A percentile compares a stretch with the other conserved stretches of the same genome.
phyloP scores from a whole-genome alignment of 2,888 invertebrate genomes.

The Sphaerolaimus hirsutus region DNA sequence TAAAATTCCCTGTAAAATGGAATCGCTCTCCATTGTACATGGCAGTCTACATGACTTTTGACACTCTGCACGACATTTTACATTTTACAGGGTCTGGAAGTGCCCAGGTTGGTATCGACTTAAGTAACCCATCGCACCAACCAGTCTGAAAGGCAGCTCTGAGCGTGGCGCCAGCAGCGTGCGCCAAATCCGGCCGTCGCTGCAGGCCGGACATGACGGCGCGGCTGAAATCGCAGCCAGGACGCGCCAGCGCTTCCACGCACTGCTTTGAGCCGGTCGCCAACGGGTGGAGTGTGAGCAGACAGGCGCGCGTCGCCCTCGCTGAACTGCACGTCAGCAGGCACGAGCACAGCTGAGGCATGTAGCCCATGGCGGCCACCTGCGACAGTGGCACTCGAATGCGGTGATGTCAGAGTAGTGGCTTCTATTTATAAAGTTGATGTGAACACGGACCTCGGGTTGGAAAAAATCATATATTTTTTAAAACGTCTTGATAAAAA shows the following conservation, averaged over 20 bases:
- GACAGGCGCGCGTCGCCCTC: constrained; percentile 47
- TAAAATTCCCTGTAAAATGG: no score
- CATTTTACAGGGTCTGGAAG: no score
- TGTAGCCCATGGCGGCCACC: constrained; percentile 32
- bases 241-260: constrained; percentile 42
- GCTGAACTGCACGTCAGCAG: constrained; percentile 38
- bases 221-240: not conserved
- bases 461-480: no score
- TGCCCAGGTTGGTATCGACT: no score
- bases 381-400: constrained; percentile 14
- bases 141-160: no score
- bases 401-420: no score
- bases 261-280: constrained; percentile 40
- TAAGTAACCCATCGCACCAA: no score
- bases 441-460: no score
- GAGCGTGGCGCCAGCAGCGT: constrained; percentile 63
- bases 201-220: constrained; percentile 35
- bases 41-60: no score
- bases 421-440: no score
- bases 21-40: no score
- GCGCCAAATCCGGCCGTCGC: constrained; percentile 54
- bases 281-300: constrained; percentile 62
- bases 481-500: not conserved
- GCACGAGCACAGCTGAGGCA: constrained; percentile 30
- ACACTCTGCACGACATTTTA: no score